These are phyloP conservation scores for Neodiprion fabricii DNA, from an alignment of 1,140 invertebrate species.

Conservation along the genomic window DNA sequence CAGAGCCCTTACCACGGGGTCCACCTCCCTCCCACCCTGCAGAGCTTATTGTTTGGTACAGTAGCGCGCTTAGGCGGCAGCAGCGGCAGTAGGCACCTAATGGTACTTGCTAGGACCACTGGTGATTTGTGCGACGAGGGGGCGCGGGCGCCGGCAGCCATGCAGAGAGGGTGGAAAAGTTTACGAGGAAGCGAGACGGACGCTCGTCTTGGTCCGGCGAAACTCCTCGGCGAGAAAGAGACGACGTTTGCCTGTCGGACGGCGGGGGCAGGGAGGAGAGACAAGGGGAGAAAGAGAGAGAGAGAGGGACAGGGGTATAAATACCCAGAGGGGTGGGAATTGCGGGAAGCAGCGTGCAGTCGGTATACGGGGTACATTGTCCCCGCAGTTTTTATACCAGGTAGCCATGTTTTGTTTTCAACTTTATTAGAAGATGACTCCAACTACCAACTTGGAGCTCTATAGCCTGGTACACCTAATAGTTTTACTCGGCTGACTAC, in stretches of 20 bases:
- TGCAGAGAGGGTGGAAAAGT: slow-evolving; percentile 21
- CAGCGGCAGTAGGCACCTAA: slow-evolving; percentile 4
- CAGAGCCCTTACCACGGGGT: neutral
- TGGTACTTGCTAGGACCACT: slow-evolving; percentile 5
- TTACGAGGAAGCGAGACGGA: slow-evolving; percentile 25
- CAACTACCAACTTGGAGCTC: too few relatives aligned
- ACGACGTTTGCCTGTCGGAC: neutral
- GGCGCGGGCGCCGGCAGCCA: neutral
- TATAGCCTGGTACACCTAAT: too few relatives aligned
- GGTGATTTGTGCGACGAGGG: slow-evolving; percentile 17
- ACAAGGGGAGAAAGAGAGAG: slow-evolving; percentile 16
- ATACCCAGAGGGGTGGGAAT: neutral
- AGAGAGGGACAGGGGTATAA: neutral
- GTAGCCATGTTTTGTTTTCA: too few relatives aligned
- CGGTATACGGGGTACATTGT: too few relatives aligned
- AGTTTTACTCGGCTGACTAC: too few relatives aligned
- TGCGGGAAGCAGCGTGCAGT: too few relatives aligned
- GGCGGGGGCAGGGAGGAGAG: slow-evolving; percentile 6
- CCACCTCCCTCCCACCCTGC: too few relatives aligned
- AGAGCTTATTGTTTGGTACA: neutral
- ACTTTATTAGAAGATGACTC: too few relatives aligned
- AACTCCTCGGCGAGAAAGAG: slow-evolving; percentile 10
- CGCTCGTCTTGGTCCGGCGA: slow-evolving; percentile 19
- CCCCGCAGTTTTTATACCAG: too few relatives aligned
- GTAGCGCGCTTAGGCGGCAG: neutral